Evolutionary conservation across 2,113 vertebrate genomes (phyloP).

Genomic region (Bubalus kerabau): DNA sequence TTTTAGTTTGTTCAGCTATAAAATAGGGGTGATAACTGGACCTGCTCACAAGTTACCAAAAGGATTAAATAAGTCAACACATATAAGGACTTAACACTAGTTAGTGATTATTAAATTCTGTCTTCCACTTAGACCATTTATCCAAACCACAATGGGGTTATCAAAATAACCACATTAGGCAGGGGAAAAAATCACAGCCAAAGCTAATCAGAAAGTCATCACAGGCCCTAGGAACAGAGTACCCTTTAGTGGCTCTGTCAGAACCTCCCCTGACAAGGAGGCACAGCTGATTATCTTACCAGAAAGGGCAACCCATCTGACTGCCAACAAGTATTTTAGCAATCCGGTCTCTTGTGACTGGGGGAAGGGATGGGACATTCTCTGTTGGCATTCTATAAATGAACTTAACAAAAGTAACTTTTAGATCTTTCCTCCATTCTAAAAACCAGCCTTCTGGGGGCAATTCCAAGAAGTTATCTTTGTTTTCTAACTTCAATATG

Average conservation of each 20-base stretch:
- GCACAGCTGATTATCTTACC: background rate
- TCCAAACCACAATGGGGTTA: background rate
- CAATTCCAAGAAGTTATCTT: background rate
- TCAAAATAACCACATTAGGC: background rate
- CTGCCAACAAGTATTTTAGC: background rate
- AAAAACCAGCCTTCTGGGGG: background rate
- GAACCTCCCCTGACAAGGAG: background rate
- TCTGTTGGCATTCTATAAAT: background rate
- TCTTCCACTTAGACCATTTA: background rate
- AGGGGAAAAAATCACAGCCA: background rate
- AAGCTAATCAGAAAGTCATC: background rate
- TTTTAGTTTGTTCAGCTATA: background rate
- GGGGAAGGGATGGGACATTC: background rate
- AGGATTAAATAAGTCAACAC: background rate
- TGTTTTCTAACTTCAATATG: background rate
- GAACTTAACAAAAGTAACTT: slow-evolving; percentile 3
- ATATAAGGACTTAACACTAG: background rate
- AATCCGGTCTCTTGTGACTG: background rate
- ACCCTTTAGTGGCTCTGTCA: background rate
- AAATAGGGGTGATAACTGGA: background rate
- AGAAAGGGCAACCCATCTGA: background rate
- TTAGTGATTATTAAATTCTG: background rate
- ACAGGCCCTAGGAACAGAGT: background rate
- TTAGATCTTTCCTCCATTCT: background rate
- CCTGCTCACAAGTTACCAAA: background rate